A percentile compares a stretch with the other conserved stretches of the same genome.
Evolutionary conservation across 2,113 vertebrate species (phyloP).

Genomic region (Zootoca vivipara): DNA sequence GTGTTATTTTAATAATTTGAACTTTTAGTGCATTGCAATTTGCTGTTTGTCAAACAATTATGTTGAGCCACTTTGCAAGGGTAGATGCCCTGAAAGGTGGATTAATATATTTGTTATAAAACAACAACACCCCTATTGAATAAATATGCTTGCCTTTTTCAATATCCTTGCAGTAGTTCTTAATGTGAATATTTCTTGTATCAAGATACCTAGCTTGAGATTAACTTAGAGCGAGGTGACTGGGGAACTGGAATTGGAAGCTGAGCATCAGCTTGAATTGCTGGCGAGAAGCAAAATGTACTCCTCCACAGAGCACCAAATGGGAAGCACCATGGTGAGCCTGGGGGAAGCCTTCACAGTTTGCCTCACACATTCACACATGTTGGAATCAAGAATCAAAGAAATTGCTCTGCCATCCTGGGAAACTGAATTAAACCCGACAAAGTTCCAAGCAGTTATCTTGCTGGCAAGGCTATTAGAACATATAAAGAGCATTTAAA

Average conservation of each 20-base stretch:
- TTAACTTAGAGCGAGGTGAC: background rate
- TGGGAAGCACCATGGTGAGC: background rate
- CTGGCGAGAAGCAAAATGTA: slow-evolving; percentile 2
- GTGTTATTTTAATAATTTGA: too few relatives aligned
- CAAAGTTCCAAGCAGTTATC: slow-evolving; percentile 9
- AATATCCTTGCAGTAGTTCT: background rate
- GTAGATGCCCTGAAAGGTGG: background rate
- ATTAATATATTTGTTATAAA: background rate
- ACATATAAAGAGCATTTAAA: background rate
- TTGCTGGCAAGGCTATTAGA: background rate
- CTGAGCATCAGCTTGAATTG: background rate
- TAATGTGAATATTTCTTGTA: background rate
- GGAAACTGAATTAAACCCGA: slow-evolving; percentile 19
- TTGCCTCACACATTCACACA: slow-evolving; percentile 21
- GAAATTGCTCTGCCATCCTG: slow-evolving; percentile 15
- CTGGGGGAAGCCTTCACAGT: slow-evolving; percentile 10
- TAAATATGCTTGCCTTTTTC: background rate
- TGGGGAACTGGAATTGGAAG: background rate
- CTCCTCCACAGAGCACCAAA: background rate
- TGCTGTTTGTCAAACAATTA: background rate
- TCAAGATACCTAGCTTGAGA: background rate
- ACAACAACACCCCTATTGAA: background rate
- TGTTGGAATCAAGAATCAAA: slow-evolving; percentile 16
- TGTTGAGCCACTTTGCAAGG: background rate
- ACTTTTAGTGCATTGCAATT: background rate